Base-by-base conservation (phyloP, 2,113 vertebrate species). In the Cephalophus harveyi region DNA sequence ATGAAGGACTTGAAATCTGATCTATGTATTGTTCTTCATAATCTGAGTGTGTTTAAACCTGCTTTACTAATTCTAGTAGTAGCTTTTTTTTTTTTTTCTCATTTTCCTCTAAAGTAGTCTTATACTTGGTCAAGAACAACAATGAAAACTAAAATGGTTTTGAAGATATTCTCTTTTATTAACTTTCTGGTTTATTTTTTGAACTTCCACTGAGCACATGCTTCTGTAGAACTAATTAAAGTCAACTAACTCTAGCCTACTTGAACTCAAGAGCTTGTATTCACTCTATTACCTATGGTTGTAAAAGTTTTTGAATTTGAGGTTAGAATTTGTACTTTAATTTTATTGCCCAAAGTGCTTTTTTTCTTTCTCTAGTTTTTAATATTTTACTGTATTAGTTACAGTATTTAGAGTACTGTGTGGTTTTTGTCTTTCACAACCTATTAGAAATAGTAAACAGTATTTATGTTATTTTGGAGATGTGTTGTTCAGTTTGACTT, bases 271-370 rank as follows among this genome's bases (percentile, higher is more conserved):
- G 30, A 84, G 46, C 7, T 92, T 95, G 46, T 74, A 76, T 92
- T 85, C 27, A 91, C 14, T 19, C 23, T 89, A 23, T 74, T 90
- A 83, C 36, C 78, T 93, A 57, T 52, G 43, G 17, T 76, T 89
- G 54, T 59, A 83, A 52, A 62, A 33, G 12, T n/a, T 52, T 93
- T 92, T 85, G 71, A 60, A 33, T 27, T 85, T 91, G 19, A 46
- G 23, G 25, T 95, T 55, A 92, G 54, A 92, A 97, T 95, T 95
- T n/a, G 78, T 83, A 36, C 21, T 79, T 54, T 79, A 92, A 43
- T 87, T 94, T 59, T 92, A 90, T 94, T 90, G 36, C 40, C 27
- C 52, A 43, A 97, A 93, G 27, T 83, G 2, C 5, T 89, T 85
- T 92, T 67, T 12, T 28, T 33, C 25, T 19, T 13, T 50, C 17